phyloP scores from a whole-genome alignment of 2,888 invertebrate species.

The Pemphredon lugubris region DNA sequence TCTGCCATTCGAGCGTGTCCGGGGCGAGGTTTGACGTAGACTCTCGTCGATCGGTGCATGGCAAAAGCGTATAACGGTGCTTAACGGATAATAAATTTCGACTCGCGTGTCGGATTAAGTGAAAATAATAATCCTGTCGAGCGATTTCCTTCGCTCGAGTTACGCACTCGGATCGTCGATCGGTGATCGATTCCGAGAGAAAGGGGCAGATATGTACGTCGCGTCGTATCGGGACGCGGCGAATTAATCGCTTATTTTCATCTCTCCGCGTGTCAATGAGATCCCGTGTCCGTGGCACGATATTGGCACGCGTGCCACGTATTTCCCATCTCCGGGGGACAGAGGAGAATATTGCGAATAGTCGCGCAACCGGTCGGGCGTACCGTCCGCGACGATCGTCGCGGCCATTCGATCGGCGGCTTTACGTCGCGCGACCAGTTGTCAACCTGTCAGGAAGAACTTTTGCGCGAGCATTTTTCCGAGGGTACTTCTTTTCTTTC shows the following conservation, averaged over 20 bases:
- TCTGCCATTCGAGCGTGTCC: constrained; percentile 45
- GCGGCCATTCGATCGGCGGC: constrained; percentile 5
- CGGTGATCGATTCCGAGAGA: too few relatives aligned
- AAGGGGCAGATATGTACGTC: too few relatives aligned
- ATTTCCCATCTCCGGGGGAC: too few relatives aligned
- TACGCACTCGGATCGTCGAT: too few relatives aligned
- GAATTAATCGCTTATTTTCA: too few relatives aligned
- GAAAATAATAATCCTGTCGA: too few relatives aligned
- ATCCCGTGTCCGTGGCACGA: too few relatives aligned
- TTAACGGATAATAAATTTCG: constrained; percentile 1
- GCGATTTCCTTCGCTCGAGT: too few relatives aligned
- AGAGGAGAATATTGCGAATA: too few relatives aligned
- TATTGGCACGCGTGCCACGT: too few relatives aligned
- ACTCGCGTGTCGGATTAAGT: background rate
- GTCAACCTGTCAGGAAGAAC: constrained; percentile 28
- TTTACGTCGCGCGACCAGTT: constrained; percentile 27
- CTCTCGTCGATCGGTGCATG: constrained; percentile 68
- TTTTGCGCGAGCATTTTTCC: constrained; percentile 2
- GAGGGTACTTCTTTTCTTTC: background rate
- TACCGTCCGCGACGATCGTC: background rate
- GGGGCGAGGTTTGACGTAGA: constrained; percentile 27
- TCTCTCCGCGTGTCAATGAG: too few relatives aligned
- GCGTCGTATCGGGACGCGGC: too few relatives aligned
- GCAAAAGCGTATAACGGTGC: constrained; percentile 62
- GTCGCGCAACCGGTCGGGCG: background rate